Conservation (phyloP, 1,140 invertebrate species). For the Drosophila quadrilineata region DNA sequence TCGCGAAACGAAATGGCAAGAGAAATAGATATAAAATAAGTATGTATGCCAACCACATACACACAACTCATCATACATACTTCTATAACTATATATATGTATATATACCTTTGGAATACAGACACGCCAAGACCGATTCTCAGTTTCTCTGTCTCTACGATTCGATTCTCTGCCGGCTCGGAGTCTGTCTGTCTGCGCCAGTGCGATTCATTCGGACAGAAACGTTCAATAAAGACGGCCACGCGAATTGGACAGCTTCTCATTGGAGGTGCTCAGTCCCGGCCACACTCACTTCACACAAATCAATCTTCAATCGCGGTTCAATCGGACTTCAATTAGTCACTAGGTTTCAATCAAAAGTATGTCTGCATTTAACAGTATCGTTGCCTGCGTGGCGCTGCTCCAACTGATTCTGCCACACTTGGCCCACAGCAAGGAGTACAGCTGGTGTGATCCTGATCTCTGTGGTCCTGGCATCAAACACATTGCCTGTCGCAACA, state of each 20-base stretch:
- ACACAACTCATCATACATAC: background rate
- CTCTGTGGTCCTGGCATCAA: slow-evolving; percentile 49
- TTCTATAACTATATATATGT: slow-evolving; percentile 28
- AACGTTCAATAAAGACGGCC: slow-evolving; percentile 76
- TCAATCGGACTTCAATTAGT: background rate
- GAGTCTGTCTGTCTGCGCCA: slow-evolving; percentile 54
- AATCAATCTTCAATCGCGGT: slow-evolving; percentile 22
- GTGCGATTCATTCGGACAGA: slow-evolving; percentile 66
- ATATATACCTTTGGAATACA: slow-evolving; percentile 42
- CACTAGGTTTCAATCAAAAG: slow-evolving; percentile 1
- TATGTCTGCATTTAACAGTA: slow-evolving; percentile 32
- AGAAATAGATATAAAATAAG: slow-evolving; percentile 26
- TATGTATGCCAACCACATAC: slow-evolving; percentile 8
- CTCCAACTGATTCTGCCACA: slow-evolving; percentile 40
- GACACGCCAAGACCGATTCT: slow-evolving; percentile 31
- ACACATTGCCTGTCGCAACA: slow-evolving; percentile 70
- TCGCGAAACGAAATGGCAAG: slow-evolving; percentile 57
- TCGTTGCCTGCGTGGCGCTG: slow-evolving; percentile 40
- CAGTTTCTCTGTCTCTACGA: background rate
- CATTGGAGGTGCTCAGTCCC: slow-evolving; percentile 43
- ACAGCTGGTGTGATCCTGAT: slow-evolving; percentile 67
- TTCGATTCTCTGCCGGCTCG: slow-evolving; percentile 28
- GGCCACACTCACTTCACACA: slow-evolving; percentile 2
- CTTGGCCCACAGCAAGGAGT: slow-evolving; percentile 36
- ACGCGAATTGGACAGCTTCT: slow-evolving; percentile 53